These are phyloP conservation scores for Rafetus swinhoei DNA, from an alignment of 2,113 vertebrate genomes.

Conservation along the genomic window DNA sequence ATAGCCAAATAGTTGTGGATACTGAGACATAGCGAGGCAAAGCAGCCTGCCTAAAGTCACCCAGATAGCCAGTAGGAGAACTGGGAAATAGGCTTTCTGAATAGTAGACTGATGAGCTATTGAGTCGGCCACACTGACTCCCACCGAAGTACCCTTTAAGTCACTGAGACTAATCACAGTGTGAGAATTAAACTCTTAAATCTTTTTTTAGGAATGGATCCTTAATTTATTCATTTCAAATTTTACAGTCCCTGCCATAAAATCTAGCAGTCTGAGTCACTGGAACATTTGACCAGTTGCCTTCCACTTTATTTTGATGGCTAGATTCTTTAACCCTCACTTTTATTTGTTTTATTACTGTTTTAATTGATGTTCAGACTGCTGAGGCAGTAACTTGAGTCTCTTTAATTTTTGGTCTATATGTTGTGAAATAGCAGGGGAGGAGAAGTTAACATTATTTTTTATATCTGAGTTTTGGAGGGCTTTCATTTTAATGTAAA, in stretches of 20 bases:
- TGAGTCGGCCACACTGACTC: rapidly evolving
- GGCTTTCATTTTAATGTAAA: background rate
- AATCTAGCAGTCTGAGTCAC: background rate
- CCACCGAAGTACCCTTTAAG: background rate
- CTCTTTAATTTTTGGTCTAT: background rate
- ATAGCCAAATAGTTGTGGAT: background rate
- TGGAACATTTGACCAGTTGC: background rate
- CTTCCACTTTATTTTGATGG: background rate
- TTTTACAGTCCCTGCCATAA: background rate
- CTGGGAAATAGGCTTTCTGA: background rate
- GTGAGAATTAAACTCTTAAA: rapidly evolving
- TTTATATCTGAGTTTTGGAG: background rate
- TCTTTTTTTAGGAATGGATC: background rate
- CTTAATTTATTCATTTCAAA: background rate
- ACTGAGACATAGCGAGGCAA: background rate
- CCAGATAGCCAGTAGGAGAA: background rate
- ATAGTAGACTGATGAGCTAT: background rate
- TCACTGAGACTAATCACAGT: background rate
- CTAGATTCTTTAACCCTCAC: rapidly evolving
- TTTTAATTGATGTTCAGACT: background rate
- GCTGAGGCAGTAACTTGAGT: background rate
- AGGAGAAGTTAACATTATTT: background rate
- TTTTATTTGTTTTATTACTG: background rate
- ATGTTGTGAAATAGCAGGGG: rapidly evolving
- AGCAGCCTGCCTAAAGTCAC: background rate